Evolutionary conservation across 2,797 vertebrate genomes (phyloP).

Genomic region (Xenopus petersii): DNA sequence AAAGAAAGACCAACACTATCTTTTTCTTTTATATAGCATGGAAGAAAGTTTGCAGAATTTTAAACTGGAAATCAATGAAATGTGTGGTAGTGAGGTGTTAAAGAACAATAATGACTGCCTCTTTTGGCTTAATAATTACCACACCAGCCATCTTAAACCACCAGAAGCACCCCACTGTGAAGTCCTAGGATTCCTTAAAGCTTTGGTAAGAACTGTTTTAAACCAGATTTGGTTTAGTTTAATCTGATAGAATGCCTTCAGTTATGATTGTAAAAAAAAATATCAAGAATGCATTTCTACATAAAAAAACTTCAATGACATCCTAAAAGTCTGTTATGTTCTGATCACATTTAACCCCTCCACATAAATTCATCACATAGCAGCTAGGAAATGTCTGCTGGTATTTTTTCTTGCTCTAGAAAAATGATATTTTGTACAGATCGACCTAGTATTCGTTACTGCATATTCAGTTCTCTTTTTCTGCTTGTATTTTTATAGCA

Average conservation of each 20-base stretch:
- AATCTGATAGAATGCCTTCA: too few species aligned
- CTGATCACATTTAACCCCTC: too few species aligned
- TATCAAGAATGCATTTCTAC: too few species aligned
- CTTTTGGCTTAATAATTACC: constrained; percentile 75
- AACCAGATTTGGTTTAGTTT: not conserved
- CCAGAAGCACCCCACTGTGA: constrained; percentile 69
- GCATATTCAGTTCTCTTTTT: constrained; percentile 1
- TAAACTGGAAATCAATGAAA: constrained; percentile 74
- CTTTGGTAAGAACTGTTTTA: constrained; percentile 74
- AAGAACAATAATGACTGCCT: constrained; percentile 75
- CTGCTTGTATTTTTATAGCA: constrained; percentile 69
- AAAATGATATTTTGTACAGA: not conserved
- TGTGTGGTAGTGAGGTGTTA: constrained; percentile 63
- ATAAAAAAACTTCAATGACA: too few species aligned
- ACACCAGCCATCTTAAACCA: constrained; percentile 61
- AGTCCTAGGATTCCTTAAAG: constrained; percentile 80
- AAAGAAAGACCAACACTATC: too few species aligned
- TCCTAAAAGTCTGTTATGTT: too few species aligned
- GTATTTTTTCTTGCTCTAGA: constrained; percentile 4
- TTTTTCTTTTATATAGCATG: constrained; percentile 66
- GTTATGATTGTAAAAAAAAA: too few species aligned
- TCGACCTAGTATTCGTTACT: not conserved
- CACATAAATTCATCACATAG: too few species aligned
- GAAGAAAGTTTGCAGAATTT: constrained; percentile 82
- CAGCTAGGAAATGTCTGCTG: too few species aligned